Evolutionary conservation across 2,113 vertebrate genomes (phyloP).

Genomic region (Tetrax tetrax): DNA sequence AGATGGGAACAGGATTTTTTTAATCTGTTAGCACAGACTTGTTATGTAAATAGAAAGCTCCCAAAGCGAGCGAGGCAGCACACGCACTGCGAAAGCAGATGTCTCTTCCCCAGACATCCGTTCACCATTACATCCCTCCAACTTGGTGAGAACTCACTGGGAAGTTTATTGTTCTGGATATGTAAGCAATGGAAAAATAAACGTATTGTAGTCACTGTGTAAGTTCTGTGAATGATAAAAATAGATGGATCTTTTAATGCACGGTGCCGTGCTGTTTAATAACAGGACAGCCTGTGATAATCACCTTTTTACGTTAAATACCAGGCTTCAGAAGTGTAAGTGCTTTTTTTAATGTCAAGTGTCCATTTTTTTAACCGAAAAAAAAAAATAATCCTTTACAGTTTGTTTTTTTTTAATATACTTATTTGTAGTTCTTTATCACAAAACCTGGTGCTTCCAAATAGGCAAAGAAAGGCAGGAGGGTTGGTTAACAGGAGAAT

Average conservation of each 20-base stretch:
- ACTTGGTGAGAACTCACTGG: not conserved
- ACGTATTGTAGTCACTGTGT: not conserved
- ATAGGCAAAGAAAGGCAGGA: not conserved
- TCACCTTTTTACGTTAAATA: not conserved
- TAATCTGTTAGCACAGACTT: conserved; percentile 45
- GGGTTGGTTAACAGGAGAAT: not conserved
- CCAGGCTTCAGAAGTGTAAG: not conserved
- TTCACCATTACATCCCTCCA: not conserved
- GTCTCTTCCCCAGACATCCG: not conserved
- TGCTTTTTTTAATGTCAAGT: not conserved
- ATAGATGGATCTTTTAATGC: not conserved
- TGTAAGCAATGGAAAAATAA: not conserved
- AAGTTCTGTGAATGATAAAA: not conserved
- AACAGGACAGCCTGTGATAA: not conserved
- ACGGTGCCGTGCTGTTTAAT: not conserved
- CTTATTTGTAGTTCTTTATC: not conserved
- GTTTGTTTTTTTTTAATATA: not conserved
- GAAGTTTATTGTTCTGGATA: not conserved
- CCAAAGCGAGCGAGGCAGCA: not conserved
- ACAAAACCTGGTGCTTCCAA: not conserved
- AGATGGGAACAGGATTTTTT: conserved; percentile 53
- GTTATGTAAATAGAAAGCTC: conserved; percentile 55
- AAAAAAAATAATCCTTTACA: not conserved
- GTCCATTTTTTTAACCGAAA: not conserved
- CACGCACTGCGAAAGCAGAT: conserved; percentile 5